phyloP scores from a whole-genome alignment of 2,113 vertebrate genomes.

The Micronisus gabar region DNA sequence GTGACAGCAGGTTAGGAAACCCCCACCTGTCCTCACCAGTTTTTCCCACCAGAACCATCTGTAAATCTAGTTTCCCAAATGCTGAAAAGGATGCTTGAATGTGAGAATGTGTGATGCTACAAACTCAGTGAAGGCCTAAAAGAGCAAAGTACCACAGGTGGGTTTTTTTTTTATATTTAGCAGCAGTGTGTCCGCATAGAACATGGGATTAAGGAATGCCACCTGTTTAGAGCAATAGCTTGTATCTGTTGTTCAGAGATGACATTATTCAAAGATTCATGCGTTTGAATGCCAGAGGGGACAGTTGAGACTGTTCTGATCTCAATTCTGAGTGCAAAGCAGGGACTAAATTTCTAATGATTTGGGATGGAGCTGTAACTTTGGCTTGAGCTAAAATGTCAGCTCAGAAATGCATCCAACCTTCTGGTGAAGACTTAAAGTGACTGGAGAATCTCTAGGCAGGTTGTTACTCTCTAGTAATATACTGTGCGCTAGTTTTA shows the following conservation, averaged over 20 bases:
- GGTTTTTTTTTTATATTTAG: neutral
- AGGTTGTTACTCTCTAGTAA: neutral
- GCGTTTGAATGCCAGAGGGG: neutral
- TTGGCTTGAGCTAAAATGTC: neutral
- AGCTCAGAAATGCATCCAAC: neutral
- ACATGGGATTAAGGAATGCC: neutral
- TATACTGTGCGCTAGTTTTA: neutral
- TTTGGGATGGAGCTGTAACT: neutral
- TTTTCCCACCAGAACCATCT: neutral
- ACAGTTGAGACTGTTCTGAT: neutral
- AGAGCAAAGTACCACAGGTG: neutral
- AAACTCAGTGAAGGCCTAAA: neutral
- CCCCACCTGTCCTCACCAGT: neutral
- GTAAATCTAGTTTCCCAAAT: neutral
- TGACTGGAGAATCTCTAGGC: neutral
- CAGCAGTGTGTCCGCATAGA: neutral
- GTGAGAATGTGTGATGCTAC: neutral
- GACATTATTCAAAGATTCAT: neutral
- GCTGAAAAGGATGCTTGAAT: neutral
- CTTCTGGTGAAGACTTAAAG: neutral
- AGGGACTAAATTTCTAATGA: neutral
- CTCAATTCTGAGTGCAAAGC: neutral
- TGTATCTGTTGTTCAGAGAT: neutral
- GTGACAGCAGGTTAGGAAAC: neutral
- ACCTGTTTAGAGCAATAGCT: neutral